A percentile compares a stretch with the other conserved stretches of the same genome.
Conservation (phyloP, 2,888 invertebrate species). For the Petrolisthes manimaculis region DNA sequence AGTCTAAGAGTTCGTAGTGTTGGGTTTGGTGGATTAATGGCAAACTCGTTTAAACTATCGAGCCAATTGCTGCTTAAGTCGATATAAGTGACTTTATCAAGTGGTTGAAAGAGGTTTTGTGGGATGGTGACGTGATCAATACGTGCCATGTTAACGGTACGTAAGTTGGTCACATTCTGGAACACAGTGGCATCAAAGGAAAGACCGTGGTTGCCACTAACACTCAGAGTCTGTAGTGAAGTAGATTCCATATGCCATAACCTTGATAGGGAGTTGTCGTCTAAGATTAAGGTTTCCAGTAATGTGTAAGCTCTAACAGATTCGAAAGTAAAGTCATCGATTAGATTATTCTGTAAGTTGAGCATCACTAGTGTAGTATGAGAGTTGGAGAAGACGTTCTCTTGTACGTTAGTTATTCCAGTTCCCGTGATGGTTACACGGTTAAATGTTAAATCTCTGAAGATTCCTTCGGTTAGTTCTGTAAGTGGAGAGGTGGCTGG, state of each 20-base stretch:
- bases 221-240: constrained; percentile 19
- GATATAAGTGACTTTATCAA: background rate
- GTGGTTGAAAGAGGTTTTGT: background rate
- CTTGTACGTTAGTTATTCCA: background rate
- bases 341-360: constrained; percentile 18
- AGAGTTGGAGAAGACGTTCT: constrained; percentile 27
- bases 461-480: background rate
- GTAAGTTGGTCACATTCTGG: background rate
- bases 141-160: constrained; percentile 14
- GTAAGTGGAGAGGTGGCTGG: background rate
- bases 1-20: background rate
- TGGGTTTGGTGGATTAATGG: background rate
- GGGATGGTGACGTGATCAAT: constrained; percentile 1
- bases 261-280: constrained; percentile 1
- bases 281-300: constrained; percentile 23
- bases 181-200: background rate
- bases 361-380: background rate
- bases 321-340: constrained; percentile 25
- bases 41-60: background rate
- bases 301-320: background rate
- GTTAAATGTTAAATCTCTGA: constrained; percentile 1
- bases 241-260: background rate
- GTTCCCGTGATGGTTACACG: constrained; percentile 34
- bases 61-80: constrained; percentile 19
- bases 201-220: constrained; percentile 17